Evolutionary conservation across 2,797 vertebrate species (phyloP).

Genomic region (Nannoperca obscura): DNA sequence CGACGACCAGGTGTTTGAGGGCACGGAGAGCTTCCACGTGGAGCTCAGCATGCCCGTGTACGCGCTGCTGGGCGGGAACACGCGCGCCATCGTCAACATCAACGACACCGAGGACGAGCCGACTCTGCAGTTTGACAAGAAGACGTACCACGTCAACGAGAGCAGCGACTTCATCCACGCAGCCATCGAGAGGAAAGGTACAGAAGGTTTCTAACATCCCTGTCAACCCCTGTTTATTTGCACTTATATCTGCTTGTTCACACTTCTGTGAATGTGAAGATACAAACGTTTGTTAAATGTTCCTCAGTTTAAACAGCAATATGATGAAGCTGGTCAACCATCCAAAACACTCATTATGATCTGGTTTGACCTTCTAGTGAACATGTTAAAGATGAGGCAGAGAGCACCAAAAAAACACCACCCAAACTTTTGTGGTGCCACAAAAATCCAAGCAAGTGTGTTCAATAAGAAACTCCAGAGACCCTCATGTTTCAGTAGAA

Average conservation of each 20-base stretch:
- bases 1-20: slow-evolving; percentile 92
- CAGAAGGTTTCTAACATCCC: background rate
- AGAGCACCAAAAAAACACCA: background rate
- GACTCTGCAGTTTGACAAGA: slow-evolving; percentile 93
- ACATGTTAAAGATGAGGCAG: background rate
- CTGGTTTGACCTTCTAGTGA: background rate
- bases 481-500: background rate
- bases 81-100: slow-evolving; percentile 87
- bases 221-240: too few relatives aligned
- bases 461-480: background rate
- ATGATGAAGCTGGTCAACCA: background rate
- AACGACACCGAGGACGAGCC: slow-evolving; percentile 94
- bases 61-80: slow-evolving; percentile 90
- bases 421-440: background rate
- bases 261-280: background rate
- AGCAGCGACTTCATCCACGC: slow-evolving; percentile 88
- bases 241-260: background rate
- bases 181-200: slow-evolving; percentile 93
- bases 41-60: slow-evolving; percentile 97
- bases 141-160: slow-evolving; percentile 91
- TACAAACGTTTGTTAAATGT: background rate
- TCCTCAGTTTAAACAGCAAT: background rate
- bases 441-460: background rate
- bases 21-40: slow-evolving; percentile 89
- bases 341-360: background rate